These are phyloP conservation scores for Eurystomus glaucurus DNA, from an alignment of 2,797 vertebrate species.

Conservation along the genomic window DNA sequence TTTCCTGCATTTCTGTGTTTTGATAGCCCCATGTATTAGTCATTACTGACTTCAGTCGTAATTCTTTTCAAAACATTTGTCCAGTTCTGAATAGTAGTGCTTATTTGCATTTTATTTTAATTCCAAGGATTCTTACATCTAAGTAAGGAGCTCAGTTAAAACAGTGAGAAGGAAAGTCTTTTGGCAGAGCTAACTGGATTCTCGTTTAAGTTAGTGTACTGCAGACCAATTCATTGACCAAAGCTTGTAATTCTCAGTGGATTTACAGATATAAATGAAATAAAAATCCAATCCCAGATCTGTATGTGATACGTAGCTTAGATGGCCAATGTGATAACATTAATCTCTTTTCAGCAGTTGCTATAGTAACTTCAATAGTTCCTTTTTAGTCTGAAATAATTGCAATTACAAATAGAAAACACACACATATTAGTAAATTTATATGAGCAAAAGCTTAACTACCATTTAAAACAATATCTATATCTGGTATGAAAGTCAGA, in stretches of 20 bases:
- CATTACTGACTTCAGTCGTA: neutral
- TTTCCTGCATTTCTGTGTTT: neutral
- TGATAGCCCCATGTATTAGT: neutral
- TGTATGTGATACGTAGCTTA: neutral
- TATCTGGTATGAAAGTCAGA: neutral
- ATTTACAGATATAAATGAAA: neutral
- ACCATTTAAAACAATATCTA: neutral
- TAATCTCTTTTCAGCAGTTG: constrained; percentile 2
- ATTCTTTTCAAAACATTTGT: neutral
- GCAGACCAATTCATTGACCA: neutral
- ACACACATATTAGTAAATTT: neutral
- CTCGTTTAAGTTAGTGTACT: neutral
- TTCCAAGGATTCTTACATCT: neutral
- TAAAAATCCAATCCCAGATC: neutral
- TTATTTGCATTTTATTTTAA: neutral
- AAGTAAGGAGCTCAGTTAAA: neutral
- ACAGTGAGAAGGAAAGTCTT: neutral
- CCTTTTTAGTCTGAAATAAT: neutral
- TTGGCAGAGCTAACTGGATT: neutral
- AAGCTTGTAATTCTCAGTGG: neutral
- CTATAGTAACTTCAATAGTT: neutral
- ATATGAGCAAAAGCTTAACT: neutral
- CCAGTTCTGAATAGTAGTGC: neutral
- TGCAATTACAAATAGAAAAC: neutral
- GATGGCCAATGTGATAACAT: neutral